A percentile compares a stretch with the other conserved stretches of the same genome.
Conservation (phyloP, 2,797 vertebrate species). For the Siniperca undulata region DNA sequence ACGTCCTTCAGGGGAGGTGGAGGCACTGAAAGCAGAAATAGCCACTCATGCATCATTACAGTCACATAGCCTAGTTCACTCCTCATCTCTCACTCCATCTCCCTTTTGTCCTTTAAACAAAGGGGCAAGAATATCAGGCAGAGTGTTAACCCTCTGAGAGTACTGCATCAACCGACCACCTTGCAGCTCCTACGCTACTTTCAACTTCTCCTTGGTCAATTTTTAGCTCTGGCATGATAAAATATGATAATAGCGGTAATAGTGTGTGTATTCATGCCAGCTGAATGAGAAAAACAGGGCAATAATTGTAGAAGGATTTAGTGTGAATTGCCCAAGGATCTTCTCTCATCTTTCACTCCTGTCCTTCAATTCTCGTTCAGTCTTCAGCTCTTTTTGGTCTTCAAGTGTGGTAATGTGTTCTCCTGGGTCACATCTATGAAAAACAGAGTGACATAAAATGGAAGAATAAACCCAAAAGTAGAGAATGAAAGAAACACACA, state of each 20-base stretch:
- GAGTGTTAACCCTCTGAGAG: constrained; percentile 50
- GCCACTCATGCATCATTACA: constrained; percentile 75
- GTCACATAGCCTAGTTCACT: constrained; percentile 50
- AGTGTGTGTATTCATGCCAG: background rate
- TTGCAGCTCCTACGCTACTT: constrained; percentile 19
- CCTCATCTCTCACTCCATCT: constrained; percentile 52
- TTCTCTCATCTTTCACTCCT: background rate
- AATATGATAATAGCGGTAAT: constrained; percentile 7
- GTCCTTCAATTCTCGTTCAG: background rate
- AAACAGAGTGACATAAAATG: background rate
- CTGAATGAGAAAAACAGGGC: constrained; percentile 21
- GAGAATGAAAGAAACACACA: background rate
- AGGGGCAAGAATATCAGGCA: constrained; percentile 38
- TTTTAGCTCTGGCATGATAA: constrained; percentile 6
- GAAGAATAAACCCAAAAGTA: background rate
- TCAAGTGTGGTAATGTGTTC: background rate
- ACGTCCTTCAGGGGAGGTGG: constrained; percentile 71
- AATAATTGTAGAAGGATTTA: background rate
- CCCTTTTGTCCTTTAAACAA: constrained; percentile 68
- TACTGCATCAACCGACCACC: constrained; percentile 36
- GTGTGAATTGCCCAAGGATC: constrained; percentile 28
- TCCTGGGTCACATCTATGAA: background rate
- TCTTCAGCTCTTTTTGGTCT: background rate
- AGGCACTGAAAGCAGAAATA: constrained; percentile 75
- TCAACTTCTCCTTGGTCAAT: constrained; percentile 14